Evolutionary conservation across 2,113 vertebrate genomes (phyloP), one percentile per base, ranked within the genome.

Genomic region (Ptilonorhynchus violaceus): DNA sequence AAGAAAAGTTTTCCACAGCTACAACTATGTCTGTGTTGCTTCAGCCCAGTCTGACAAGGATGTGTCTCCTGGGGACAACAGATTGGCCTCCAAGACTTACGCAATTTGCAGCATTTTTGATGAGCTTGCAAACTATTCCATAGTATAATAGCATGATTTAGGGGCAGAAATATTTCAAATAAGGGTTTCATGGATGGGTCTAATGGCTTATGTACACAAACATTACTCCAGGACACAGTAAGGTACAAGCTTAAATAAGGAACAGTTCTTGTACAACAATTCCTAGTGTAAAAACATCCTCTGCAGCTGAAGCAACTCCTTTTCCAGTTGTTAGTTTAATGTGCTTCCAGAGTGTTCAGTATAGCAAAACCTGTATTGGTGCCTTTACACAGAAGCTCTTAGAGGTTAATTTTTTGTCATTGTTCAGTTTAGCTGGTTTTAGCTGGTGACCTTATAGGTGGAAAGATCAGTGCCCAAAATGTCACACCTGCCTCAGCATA

Each of bases 91-190:
- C 77, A 74, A 14, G 1, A 4, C 27, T 68, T 25, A 42, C 56
- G 21, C 31, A 90, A n/a, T 75, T 50, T 92, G 23, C 47, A 81
- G 47, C 28, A 50, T 66, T n/a, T 67, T 73, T 59, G 83, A 88
- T 35, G 27, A 93, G 53, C n/a, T 44, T 72, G 53, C 49, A 92
- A 82, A 35, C 85, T 85, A 82, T 87, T 87, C n/a, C 28, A 28
- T 7, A 42, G 20, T 41, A 25, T 50, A 78, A 70, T 10, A 85
- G 28, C 18, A 25, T 3, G 3, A 55, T 85, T 85, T 88, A 70
- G 47, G 66, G 35, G 21, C 42, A 75, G 66, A 84, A 72, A 35
- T 46, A 60, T 85, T 88, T 82, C 82, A 79, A 88, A 47, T 75
- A 50, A 62, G 7, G 3, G 16, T 39, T 74, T 81, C 0, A 0